These are phyloP conservation scores for Trissoscelio sp. DNA, from an alignment of 2,888 invertebrate genomes.

Conservation along the genomic window DNA sequence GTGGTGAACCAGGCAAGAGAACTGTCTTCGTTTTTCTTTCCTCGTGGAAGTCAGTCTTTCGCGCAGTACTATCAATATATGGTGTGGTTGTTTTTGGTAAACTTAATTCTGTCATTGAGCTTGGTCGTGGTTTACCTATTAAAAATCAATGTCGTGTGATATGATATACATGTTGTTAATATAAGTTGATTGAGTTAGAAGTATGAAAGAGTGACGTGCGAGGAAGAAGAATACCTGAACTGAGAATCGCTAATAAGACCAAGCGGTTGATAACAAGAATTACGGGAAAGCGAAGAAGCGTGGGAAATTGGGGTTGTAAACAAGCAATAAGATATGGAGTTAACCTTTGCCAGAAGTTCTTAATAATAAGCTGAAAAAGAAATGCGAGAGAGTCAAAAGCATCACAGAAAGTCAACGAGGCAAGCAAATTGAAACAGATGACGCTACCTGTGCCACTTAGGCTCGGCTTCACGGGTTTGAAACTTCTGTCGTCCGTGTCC, in stretches of 20 bases:
- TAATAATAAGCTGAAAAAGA: constrained; percentile 78
- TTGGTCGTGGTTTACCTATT: constrained; percentile 81
- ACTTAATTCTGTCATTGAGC: constrained; percentile 81
- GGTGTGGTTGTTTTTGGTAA: constrained; percentile 84
- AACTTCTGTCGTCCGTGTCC: constrained; percentile 85
- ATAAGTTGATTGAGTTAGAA: too few species aligned
- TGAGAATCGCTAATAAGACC: constrained; percentile 67
- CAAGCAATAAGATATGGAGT: constrained; percentile 74
- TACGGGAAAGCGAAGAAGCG: constrained; percentile 71
- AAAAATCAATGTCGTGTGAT: too few species aligned
- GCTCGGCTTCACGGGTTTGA: constrained; percentile 86
- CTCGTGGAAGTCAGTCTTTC: constrained; percentile 60
- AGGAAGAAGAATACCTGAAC: constrained; percentile 59
- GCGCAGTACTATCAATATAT: constrained; percentile 73
- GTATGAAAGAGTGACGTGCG: too few species aligned
- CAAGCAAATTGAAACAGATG: not conserved
- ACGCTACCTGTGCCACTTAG: constrained; percentile 67
- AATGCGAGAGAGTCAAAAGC: constrained; percentile 73
- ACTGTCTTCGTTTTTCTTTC: constrained; percentile 80
- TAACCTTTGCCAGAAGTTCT: constrained; percentile 75
- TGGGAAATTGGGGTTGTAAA: constrained; percentile 73
- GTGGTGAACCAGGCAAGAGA: constrained; percentile 86
- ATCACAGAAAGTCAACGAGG: constrained; percentile 55
- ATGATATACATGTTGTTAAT: constrained; percentile 15
- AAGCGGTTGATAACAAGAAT: constrained; percentile 64